Conservation (phyloP, 53 echinoderm and acorn worm genomes). For the Temnopleurus reevesii region DNA sequence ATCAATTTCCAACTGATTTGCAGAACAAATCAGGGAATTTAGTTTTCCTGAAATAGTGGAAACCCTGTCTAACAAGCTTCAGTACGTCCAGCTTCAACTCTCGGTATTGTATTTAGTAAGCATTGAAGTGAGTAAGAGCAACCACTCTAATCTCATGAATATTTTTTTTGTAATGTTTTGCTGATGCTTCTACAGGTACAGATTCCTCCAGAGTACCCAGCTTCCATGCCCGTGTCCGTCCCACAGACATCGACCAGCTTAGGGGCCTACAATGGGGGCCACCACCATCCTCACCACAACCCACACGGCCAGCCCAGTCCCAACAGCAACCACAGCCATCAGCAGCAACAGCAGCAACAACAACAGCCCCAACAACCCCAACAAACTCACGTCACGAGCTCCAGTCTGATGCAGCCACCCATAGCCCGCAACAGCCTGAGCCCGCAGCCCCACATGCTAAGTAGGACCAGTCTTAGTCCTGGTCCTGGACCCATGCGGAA, state of each 20-base stretch:
- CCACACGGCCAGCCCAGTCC: conserved; percentile 78
- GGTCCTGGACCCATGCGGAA: conserved; percentile 84
- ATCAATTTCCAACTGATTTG: no score
- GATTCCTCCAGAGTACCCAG: conserved; percentile 73
- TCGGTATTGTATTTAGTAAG: no score
- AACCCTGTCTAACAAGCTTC: no score
- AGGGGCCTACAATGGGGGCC: conserved; percentile 63
- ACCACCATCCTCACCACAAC: conserved; percentile 73
- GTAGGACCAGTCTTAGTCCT: conserved; percentile 65
- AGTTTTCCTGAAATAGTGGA: no score
- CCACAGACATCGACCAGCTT: conserved; percentile 67
- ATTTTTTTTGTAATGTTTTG: no score
- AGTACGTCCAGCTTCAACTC: no score
- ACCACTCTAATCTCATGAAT: no score
- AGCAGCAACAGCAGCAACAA: conserved; percentile 64
- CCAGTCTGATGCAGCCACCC: conserved; percentile 94
- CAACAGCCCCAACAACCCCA: conserved; percentile 54
- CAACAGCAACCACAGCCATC: conserved; percentile 66
- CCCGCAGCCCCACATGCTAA: conserved; percentile 81
- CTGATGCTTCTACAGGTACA: conserved; percentile 33
- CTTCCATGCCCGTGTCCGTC: conserved; percentile 92
- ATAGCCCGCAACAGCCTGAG: conserved; percentile 82
- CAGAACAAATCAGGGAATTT: no score
- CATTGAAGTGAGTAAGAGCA: no score
- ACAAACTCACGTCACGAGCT: conserved; percentile 73